Conservation (phyloP, 2,797 vertebrate species). For the Peromyscus aztecus region DNA sequence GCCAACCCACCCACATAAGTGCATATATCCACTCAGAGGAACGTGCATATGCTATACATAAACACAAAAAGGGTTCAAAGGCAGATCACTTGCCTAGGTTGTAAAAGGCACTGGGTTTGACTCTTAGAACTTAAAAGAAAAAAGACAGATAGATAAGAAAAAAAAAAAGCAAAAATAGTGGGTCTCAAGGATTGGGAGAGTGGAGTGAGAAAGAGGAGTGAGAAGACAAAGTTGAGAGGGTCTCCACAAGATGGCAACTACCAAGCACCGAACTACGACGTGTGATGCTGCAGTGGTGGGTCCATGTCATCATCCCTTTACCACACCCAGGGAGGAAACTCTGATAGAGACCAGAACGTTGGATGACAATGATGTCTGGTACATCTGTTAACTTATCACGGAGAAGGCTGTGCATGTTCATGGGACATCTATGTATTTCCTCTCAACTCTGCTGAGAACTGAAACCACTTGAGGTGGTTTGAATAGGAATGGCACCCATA, state of each 20-base stretch:
- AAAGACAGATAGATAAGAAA: rapidly evolving
- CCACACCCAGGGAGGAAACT: background rate
- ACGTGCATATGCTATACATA: background rate
- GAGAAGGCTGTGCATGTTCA: background rate
- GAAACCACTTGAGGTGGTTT: background rate
- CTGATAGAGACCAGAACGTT: no score
- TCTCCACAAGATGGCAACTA: no score
- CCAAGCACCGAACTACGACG: no score
- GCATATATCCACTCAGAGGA: background rate
- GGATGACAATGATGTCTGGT: background rate
- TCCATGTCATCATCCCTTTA: rapidly evolving
- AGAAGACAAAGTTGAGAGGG: background rate
- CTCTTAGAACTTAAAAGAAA: background rate
- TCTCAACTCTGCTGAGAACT: background rate
- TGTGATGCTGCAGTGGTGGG: background rate
- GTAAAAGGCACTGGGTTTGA: background rate
- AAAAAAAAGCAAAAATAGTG: background rate
- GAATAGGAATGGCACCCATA: background rate
- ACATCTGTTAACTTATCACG: no score
- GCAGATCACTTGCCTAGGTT: no score
- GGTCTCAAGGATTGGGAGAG: background rate
- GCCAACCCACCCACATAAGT: background rate
- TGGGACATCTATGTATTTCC: background rate
- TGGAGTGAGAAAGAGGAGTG: rapidly evolving
- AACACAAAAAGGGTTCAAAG: no score